These are phyloP conservation scores for Harpagoxenus sublaevis DNA, from an alignment of 2,888 invertebrate species.

Conservation along the genomic window DNA sequence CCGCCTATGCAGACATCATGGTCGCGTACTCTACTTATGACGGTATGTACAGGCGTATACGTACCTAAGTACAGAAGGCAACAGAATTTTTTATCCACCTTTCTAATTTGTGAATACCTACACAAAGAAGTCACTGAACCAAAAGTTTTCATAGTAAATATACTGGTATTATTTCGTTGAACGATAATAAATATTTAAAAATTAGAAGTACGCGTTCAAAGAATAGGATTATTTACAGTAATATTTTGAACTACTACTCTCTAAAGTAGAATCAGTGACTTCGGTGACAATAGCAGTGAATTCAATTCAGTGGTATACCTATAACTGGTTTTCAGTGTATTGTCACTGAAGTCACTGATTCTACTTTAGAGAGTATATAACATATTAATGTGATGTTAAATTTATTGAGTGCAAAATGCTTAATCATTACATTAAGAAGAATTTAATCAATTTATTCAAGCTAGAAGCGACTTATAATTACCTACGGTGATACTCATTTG, in stretches of 20 bases:
- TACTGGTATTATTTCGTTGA: neutral
- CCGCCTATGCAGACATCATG: slow-evolving; percentile 91
- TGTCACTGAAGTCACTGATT: no score
- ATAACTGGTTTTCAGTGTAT: no score
- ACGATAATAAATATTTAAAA: neutral
- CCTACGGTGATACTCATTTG: neutral
- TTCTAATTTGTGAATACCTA: neutral
- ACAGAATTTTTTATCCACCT: neutral
- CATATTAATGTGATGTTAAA: no score
- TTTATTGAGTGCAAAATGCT: neutral
- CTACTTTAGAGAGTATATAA: no score
- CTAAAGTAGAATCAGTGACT: no score
- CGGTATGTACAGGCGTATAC: slow-evolving; percentile 86
- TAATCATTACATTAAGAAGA: neutral
- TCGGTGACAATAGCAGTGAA: no score
- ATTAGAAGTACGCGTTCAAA: neutral
- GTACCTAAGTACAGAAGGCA: neutral
- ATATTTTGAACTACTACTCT: no score
- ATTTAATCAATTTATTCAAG: neutral
- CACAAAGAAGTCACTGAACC: neutral
- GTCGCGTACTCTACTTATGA: slow-evolving; percentile 91
- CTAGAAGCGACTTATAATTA: neutral
- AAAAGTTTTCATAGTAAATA: neutral
- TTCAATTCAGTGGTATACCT: no score
- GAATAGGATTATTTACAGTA: neutral